Evolutionary conservation across 2,113 vertebrate genomes (phyloP).

Genomic region (Trogon surrucura): DNA sequence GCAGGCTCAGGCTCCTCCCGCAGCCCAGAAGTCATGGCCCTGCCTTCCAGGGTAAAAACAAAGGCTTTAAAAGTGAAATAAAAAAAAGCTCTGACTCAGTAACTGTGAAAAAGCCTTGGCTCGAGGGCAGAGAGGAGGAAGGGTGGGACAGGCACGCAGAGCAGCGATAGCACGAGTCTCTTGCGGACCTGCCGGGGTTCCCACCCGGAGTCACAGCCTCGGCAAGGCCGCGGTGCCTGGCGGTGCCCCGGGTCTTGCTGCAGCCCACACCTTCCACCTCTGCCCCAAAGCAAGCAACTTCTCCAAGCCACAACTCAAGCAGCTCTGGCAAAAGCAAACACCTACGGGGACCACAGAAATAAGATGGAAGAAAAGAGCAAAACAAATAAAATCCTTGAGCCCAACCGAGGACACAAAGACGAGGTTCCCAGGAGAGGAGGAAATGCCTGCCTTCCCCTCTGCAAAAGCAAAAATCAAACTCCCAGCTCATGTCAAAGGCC

Average conservation of each 20-base stretch:
- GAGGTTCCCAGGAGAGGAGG: not conserved
- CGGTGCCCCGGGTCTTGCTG: not conserved
- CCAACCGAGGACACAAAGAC: not conserved
- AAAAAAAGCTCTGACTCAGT: not conserved
- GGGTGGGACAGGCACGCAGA: not conserved
- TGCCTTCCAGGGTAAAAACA: constrained; percentile 31
- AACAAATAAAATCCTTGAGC: not conserved
- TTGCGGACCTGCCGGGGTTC: not conserved
- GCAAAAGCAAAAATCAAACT: not conserved
- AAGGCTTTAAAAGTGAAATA: not conserved
- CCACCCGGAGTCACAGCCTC: fast-evolving
- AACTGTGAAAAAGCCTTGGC: constrained; percentile 10
- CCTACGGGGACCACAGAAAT: not conserved
- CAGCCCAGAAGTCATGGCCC: not conserved
- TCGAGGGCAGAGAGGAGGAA: not conserved
- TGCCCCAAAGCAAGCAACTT: not conserved
- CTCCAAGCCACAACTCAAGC: fast-evolving
- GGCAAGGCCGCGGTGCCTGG: fast-evolving
- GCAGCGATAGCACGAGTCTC: fast-evolving
- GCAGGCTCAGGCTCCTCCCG: not conserved
- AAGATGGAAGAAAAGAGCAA: not conserved
- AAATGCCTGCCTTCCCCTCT: not conserved
- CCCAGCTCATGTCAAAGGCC: not conserved
- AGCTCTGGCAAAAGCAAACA: not conserved
- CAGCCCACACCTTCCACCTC: not conserved